Conservation (phyloP, 1,140 invertebrate genomes). For the Heliothis subflexa region DNA sequence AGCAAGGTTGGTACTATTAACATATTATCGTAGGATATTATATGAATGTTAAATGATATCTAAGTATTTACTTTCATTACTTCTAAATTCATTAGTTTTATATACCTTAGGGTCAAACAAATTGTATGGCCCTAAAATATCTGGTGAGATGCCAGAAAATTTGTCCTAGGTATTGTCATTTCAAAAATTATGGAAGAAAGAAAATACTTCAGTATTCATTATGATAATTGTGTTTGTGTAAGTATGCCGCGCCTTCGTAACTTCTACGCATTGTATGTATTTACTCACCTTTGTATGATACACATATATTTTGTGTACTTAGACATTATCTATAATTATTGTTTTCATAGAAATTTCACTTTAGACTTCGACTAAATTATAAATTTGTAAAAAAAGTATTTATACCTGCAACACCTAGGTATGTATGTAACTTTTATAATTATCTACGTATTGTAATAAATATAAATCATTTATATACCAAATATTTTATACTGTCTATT, state of each 20-base stretch:
- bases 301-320: not conserved
- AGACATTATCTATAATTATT: not conserved
- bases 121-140: too few species aligned
- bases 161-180: too few species aligned
- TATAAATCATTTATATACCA: slow-evolving; percentile 23
- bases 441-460: slow-evolving; percentile 15
- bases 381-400: slow-evolving; percentile 15
- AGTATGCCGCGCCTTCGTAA: not conserved
- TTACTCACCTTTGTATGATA: not conserved
- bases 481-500: slow-evolving; percentile 35
- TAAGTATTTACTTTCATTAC: too few species aligned
- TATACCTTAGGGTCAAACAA: too few species aligned
- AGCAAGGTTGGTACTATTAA: too few species aligned
- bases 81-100: too few species aligned
- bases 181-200: too few species aligned
- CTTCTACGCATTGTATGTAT: not conserved
- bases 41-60: too few species aligned
- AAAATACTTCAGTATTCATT: too few species aligned
- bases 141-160: too few species aligned
- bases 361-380: not conserved
- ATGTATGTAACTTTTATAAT: slow-evolving; percentile 28
- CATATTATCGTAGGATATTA: too few species aligned
- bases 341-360: not conserved
- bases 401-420: slow-evolving; percentile 18
- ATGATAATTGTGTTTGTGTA: not conserved